Conservation (phyloP, 2,113 vertebrate genomes). For the Perca fluviatilis region DNA sequence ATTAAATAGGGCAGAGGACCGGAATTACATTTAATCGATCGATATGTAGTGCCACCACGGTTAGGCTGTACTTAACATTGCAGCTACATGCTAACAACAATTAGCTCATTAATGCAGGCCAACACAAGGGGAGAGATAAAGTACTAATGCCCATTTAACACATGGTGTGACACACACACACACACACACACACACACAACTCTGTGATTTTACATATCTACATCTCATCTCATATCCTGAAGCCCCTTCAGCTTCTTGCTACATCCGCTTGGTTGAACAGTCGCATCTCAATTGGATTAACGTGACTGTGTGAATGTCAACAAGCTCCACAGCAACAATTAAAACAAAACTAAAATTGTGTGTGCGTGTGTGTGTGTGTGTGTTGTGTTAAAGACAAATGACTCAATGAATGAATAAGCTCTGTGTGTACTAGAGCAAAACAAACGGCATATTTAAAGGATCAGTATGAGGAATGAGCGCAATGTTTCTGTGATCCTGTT, state of each 20-base stretch:
- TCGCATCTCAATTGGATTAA: constrained; percentile 46
- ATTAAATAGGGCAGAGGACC: constrained; percentile 49
- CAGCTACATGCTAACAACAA: constrained; percentile 67
- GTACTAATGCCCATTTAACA: constrained; percentile 37
- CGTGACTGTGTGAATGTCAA: constrained; percentile 53
- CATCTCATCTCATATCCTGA: constrained; percentile 55
- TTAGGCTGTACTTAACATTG: constrained; percentile 48
- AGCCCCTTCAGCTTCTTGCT: constrained; percentile 6
- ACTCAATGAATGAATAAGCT: constrained; percentile 3
- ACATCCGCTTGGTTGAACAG: constrained; percentile 21
- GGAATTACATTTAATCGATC: constrained; percentile 67
- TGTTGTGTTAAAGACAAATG: constrained; percentile 8
- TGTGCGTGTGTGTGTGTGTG: not conserved
- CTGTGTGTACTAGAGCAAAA: not conserved
- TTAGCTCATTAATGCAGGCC: constrained; percentile 60
- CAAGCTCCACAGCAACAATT: constrained; percentile 48
- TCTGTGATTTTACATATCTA: constrained; percentile 42
- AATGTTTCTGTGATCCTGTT: not conserved
- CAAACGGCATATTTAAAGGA: not conserved
- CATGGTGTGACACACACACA: not conserved
- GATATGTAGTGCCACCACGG: constrained; percentile 33
- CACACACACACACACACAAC: not conserved
- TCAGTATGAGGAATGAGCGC: not conserved
- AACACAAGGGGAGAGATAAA: constrained; percentile 50
- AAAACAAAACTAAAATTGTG: constrained; percentile 27